Percentiles rank a stretch among this genome's conserved stretches.
phyloP scores from a whole-genome alignment of 2,113 vertebrate genomes.

The Phyllostomus hastatus region DNA sequence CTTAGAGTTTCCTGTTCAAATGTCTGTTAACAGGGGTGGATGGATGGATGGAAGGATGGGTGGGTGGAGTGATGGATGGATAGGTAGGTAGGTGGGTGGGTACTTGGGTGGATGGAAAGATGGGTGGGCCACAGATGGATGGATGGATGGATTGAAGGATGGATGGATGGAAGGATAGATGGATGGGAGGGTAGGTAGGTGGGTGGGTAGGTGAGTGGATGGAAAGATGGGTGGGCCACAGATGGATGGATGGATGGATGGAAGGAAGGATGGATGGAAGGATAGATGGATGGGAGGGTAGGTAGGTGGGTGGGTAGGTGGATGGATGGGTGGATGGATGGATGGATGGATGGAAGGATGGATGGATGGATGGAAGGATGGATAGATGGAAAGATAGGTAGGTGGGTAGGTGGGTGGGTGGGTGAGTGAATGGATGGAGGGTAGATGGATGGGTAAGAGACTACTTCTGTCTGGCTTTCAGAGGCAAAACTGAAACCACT shows the following conservation, averaged over 20 bases:
- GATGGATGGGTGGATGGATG: accelerated
- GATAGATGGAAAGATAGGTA: background rate
- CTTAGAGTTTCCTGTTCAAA: background rate
- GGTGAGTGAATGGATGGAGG: background rate
- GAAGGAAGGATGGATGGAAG: background rate
- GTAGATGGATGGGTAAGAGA: background rate
- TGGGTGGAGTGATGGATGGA: too few species aligned
- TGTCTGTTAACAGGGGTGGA: background rate
- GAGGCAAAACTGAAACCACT: background rate
- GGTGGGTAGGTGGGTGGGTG: background rate
- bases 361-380: background rate
- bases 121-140: background rate
- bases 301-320: too few species aligned
- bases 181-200: background rate
- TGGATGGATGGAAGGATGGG: background rate
- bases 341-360: background rate
- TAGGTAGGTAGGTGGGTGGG: accelerated
- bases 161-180: background rate
- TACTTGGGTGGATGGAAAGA: accelerated
- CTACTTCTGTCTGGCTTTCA: background rate
- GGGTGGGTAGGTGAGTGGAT: background rate
- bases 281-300: background rate
- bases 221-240: background rate
- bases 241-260: background rate
- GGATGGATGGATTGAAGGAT: background rate